Base-by-base conservation (phyloP, 2,888 invertebrate species). In the Isotomurus palustris region DNA sequence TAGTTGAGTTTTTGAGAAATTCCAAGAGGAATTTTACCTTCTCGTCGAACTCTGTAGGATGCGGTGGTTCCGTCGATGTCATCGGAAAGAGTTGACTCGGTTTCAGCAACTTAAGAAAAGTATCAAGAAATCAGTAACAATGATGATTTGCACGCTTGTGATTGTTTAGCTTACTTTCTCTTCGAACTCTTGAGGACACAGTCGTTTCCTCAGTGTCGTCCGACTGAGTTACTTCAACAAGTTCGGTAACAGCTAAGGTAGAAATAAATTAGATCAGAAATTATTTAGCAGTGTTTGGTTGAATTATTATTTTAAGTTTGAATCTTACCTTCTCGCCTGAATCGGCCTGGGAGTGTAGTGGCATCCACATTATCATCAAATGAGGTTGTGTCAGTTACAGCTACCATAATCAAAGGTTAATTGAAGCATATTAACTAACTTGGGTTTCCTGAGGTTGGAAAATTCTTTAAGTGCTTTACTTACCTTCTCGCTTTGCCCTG, bases 91-190 rank as follows among this genome's bases (percentile, higher is more conserved):
- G 19, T 5, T 24, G 12, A 14, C 24, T 43, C 22, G 6, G 43
- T n/a, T n/a, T n/a, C n/a, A n/a, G n/a, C n/a, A n/a, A n/a, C n/a
- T n/a, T n/a, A n/a, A n/a, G n/a, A n/a, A n/a, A n/a, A n/a, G n/a
- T n/a, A n/a, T n/a, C n/a, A n/a, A n/a, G n/a, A n/a, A n/a, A n/a
- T n/a, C n/a, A n/a, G n/a, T n/a, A n/a, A n/a, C n/a, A n/a, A n/a
- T n/a, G n/a, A n/a, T n/a, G n/a, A n/a, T n/a, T n/a, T n/a, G n/a
- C n/a, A n/a, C n/a, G n/a, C n/a, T n/a, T n/a, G n/a, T n/a, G n/a
- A n/a, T n/a, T n/a, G n/a, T n/a, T n/a, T n/a, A n/a, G n/a, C n/a
- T 22, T 43, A 43, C 43, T 24, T 43, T 43, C 43, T 43, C 43
- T 3, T 43, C 24, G 21, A 43, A 5, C 6, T 43, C 43, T 12